These are phyloP conservation scores for Hylia prasina DNA, from an alignment of 2,113 vertebrate species.

Conservation along the genomic window DNA sequence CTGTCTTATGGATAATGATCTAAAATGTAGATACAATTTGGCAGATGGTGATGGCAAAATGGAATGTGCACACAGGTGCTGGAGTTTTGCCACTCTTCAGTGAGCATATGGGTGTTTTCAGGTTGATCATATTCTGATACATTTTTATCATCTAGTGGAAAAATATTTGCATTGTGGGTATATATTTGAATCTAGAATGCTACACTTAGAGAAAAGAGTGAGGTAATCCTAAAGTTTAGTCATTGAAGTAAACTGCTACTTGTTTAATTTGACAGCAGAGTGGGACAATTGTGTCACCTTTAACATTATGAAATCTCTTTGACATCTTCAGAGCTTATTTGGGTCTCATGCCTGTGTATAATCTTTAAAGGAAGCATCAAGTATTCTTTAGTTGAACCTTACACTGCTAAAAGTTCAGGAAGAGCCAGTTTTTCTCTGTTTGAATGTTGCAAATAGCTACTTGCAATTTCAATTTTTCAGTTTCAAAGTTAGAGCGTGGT, in stretches of 20 bases:
- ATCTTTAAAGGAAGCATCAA: background rate
- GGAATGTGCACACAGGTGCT: background rate
- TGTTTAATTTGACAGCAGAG: background rate
- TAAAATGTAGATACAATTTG: background rate
- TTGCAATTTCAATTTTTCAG: background rate
- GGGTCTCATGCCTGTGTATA: background rate
- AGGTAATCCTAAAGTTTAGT: background rate
- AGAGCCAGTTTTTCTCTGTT: background rate
- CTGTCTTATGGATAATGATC: background rate
- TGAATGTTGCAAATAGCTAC: background rate
- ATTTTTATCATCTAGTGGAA: background rate
- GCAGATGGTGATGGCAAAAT: background rate
- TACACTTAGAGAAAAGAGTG: background rate
- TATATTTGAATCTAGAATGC: background rate
- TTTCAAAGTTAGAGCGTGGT: background rate
- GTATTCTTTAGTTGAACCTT: background rate
- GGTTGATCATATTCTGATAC: background rate
- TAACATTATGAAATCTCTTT: background rate
- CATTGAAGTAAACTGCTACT: background rate
- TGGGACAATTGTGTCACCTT: background rate
- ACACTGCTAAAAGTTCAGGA: background rate
- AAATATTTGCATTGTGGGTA: background rate
- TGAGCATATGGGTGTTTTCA: background rate
- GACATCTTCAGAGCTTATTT: background rate
- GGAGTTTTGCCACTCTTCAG: background rate